Evolutionary conservation across 2,888 invertebrate species (phyloP).

Genomic region (Neoaliturus tenellus): DNA sequence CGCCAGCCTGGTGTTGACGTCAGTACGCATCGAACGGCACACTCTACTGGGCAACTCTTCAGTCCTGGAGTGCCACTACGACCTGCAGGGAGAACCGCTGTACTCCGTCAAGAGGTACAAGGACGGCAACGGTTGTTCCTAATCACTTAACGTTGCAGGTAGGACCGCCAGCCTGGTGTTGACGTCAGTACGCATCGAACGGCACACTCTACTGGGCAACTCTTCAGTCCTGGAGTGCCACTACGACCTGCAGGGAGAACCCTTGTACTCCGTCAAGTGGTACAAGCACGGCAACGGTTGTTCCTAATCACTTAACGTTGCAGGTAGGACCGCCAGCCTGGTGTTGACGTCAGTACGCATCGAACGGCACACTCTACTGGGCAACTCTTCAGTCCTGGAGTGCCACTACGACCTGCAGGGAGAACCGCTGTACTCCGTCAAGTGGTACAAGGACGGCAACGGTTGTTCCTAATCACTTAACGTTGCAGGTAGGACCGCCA

Average conservation of each 20-base stretch:
- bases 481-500: too few species aligned
- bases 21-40: constrained; percentile 88
- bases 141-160: background rate
- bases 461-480: too few species aligned
- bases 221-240: constrained; percentile 87
- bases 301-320: too few species aligned
- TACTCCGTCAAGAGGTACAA: too few species aligned
- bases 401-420: constrained; percentile 90
- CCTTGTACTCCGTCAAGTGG: constrained; percentile 91
- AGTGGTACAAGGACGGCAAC: too few species aligned
- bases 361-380: constrained; percentile 87
- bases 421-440: constrained; percentile 89
- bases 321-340: too few species aligned
- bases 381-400: constrained; percentile 84
- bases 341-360: constrained; percentile 83
- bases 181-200: constrained; percentile 87
- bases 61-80: constrained; percentile 87
- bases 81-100: constrained; percentile 86
- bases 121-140: constrained; percentile 85
- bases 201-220: constrained; percentile 87
- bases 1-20: constrained; percentile 74
- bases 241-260: constrained; percentile 88
- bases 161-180: constrained; percentile 69
- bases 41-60: constrained; percentile 87
- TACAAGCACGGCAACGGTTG: too few species aligned